Percentiles rank a stretch among this genome's conserved stretches.
These are phyloP conservation scores for Poicephalus meyeri DNA, from an alignment of 2,113 vertebrate genomes.

Conservation along the genomic window DNA sequence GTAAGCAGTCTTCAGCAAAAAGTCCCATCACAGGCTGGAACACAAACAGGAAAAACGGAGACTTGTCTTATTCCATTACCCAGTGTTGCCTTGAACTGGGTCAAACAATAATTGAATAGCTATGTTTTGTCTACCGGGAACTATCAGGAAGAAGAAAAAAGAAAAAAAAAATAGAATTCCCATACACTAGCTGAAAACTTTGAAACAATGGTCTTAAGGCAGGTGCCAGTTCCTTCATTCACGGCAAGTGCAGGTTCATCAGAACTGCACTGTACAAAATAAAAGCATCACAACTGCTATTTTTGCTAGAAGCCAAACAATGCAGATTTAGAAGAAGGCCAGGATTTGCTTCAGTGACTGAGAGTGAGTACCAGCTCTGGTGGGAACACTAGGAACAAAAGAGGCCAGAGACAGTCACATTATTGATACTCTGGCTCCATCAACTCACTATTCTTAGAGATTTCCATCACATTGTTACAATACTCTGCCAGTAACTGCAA, in stretches of 20 bases:
- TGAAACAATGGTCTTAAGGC: not conserved
- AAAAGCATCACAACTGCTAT: not conserved
- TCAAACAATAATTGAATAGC: not conserved
- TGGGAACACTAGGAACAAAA: slow-evolving; percentile 19
- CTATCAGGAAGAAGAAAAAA: not conserved
- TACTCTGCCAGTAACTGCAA: slow-evolving; percentile 30
- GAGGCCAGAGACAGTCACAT: not conserved
- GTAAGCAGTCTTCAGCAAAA: not conserved
- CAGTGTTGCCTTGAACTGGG: not conserved
- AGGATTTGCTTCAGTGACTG: not conserved
- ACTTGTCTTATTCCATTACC: not conserved
- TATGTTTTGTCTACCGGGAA: not conserved
- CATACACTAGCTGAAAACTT: not conserved
- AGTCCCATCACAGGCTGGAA: not conserved
- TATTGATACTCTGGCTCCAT: slow-evolving; percentile 40
- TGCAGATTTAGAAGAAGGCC: not conserved
- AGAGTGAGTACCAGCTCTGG: not conserved
- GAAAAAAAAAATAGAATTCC: rapidly evolving
- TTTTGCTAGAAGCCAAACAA: slow-evolving; percentile 40
- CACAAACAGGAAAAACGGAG: not conserved
- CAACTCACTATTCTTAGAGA: slow-evolving; percentile 7
- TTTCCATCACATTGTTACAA: slow-evolving; percentile 29
- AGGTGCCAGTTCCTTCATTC: not conserved
- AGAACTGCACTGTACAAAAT: not conserved
- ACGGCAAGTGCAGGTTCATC: not conserved